Evolutionary conservation across 2,797 vertebrate species (phyloP), one percentile per base, ranked within the genome.

Genomic region (Lithobates pipiens): DNA sequence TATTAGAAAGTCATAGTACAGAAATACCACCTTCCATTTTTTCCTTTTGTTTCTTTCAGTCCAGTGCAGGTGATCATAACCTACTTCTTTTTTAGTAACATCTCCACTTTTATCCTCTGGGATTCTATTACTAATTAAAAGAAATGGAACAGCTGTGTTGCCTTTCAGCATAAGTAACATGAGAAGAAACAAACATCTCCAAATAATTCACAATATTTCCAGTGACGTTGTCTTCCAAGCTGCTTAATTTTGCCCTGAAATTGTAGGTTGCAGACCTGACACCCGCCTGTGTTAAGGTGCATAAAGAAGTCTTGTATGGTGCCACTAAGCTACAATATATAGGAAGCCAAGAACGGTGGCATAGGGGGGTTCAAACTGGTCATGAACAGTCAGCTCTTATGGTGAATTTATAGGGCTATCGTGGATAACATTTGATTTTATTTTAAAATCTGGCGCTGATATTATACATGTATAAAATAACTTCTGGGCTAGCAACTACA

Each of bases 51-150:
- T 9, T 39, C 39, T 39, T 39, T 39, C 5, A 4, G 67, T 27
- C 34, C 23, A 9, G 21, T 44, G 39, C 80, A 75, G 80, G 71
- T 83, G 39, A 80, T 44, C 39, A 18, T 46, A 8, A 0, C 2
- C 54, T 61, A 18, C 16, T 18, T 39, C 39, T 39, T 39, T 54
- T 54, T 61, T 61, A 79, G n/a, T 10, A 71, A 44, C 21, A 82
- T 63, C 25, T 65, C 34, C n/a, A 42, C 23, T 74, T 83, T 74
- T 67, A 75, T 72, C 72, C 68, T 50, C 80, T 68, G 72, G 72
- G 72, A 44, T 83, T 83, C 36, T 75, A 44, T 76, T 83, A 75
- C 72, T 83, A 83, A 83, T 83, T 83, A 83, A 76, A 74, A 74
- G 71, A 67, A 42, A 68, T 27, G 46, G 80, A 68, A 75, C 80